These are phyloP conservation scores for Cherax quadricarinatus DNA, from an alignment of 1,140 invertebrate genomes.

Conservation along the genomic window DNA sequence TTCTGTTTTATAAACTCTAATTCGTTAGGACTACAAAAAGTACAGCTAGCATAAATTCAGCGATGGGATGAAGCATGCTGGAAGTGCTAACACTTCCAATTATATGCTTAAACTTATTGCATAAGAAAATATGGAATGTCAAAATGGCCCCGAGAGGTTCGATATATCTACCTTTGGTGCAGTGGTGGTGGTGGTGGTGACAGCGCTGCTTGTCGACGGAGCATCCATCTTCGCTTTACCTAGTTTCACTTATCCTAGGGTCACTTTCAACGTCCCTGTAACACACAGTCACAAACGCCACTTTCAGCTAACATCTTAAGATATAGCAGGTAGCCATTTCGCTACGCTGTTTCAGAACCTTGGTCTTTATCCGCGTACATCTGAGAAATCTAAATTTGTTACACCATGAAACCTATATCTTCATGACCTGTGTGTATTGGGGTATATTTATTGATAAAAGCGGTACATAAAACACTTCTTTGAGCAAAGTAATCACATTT, in stretches of 20 bases:
- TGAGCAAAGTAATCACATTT: neutral
- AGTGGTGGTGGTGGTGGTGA: neutral
- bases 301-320: no score
- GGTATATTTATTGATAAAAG: conserved; percentile 25
- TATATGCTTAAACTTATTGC: no score
- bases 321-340: neutral
- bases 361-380: neutral
- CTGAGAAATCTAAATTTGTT: neutral
- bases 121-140: no score
- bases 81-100: no score
- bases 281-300: neutral
- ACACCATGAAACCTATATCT: neutral
- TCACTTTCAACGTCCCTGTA: neutral
- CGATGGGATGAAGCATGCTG: no score
- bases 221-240: neutral
- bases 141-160: neutral
- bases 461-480: conserved; percentile 12
- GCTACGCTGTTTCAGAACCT: neutral
- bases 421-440: neutral
- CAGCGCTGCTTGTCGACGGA: neutral
- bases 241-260: neutral
- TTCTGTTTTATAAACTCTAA: no score
- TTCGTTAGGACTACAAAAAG: no score
- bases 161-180: neutral
- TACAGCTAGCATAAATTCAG: no score